phyloP scores from a whole-genome alignment of 2,797 vertebrate genomes.

The Myotis myotis region DNA sequence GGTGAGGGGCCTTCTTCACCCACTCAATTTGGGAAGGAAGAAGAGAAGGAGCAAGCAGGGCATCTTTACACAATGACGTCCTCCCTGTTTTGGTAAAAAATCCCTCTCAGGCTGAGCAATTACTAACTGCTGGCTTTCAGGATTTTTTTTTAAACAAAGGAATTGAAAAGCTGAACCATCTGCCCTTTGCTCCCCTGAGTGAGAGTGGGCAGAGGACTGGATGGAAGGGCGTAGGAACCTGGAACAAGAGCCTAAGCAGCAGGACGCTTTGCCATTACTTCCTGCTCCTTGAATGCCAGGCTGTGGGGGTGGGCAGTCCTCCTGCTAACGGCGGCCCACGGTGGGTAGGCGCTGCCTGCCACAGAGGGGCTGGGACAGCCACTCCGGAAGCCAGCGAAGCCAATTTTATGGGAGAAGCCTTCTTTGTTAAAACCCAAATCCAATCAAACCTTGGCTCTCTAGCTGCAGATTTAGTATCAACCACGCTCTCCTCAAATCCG shows the following conservation, averaged over 20 bases:
- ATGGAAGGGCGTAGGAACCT: not conserved
- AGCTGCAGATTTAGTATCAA: not conserved
- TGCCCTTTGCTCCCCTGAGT: not conserved
- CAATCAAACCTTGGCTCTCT: not conserved
- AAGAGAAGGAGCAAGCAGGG: not conserved
- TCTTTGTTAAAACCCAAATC: conserved; percentile 17
- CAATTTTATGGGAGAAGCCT: not conserved
- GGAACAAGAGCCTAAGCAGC: not conserved
- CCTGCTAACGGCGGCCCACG: not conserved
- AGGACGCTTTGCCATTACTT: not conserved
- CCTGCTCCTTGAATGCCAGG: not conserved
- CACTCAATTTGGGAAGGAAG: not conserved
- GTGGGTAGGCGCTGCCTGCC: not conserved
- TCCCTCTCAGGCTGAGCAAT: not conserved
- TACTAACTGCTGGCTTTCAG: not conserved
- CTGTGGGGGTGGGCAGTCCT: not conserved
- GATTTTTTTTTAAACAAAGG: conserved; percentile 23
- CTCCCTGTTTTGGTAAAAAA: not conserved
- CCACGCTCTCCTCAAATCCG: not conserved
- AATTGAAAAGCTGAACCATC: not conserved
- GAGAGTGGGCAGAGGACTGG: conserved; percentile 27
- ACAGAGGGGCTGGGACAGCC: not conserved
- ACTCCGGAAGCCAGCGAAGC: not conserved
- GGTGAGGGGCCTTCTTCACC: not conserved
- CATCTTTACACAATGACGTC: not conserved